These are phyloP conservation scores for Colinus virginianus DNA, from an alignment of 2,113 vertebrate genomes.

Conservation along the genomic window DNA sequence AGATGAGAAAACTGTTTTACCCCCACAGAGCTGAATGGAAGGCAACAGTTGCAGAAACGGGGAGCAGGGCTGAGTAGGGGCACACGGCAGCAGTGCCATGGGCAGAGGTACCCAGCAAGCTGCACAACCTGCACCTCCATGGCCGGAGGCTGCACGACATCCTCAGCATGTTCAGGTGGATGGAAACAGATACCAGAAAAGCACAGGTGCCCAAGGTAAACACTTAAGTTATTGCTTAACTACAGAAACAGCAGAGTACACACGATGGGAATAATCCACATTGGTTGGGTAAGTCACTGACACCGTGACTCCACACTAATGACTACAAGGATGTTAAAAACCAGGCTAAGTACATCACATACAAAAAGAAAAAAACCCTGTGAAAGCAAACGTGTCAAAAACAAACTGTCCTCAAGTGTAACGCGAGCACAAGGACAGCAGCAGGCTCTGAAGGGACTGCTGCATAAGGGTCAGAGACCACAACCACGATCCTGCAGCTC, in stretches of 20 bases:
- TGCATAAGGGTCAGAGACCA: not conserved
- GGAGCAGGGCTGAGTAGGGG: not conserved
- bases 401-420: not conserved
- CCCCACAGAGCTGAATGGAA: not conserved
- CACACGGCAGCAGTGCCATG: not conserved
- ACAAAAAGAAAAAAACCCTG: not conserved
- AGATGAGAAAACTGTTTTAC: not conserved
- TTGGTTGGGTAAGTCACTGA: not conserved
- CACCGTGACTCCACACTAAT: not conserved
- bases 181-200: not conserved
- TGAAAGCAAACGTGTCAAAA: not conserved
- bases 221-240: constrained; percentile 1
- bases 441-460: not conserved
- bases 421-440: not conserved
- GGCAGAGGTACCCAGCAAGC: not conserved
- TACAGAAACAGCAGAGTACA: not conserved
- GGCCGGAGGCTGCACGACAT: not conserved
- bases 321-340: not conserved
- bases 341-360: constrained; percentile 7
- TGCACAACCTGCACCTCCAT: not conserved
- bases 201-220: not conserved
- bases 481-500: not conserved
- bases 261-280: not conserved
- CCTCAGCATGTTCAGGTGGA: not conserved
- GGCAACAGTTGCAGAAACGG: not conserved